Base-by-base conservation (phyloP, 2,888 invertebrate genomes). In the Operophtera brumata region DNA sequence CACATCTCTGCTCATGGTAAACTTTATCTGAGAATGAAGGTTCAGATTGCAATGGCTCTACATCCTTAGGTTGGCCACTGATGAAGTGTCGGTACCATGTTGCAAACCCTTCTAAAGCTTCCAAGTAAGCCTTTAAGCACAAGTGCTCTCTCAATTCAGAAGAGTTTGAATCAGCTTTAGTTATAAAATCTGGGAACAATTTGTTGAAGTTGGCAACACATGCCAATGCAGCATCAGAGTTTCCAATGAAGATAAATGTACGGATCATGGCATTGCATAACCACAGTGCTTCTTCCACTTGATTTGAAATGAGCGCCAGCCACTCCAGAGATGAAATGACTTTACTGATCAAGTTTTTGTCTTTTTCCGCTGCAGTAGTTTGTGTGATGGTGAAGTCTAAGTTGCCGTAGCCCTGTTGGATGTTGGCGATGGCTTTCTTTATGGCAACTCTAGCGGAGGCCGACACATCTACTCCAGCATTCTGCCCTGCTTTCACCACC, bases 251-350 rank as follows among this genome's bases (percentile, higher is more conserved):
- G 57, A 98, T 90, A 78, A 97, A 98, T 53, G 93, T 93, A 57
- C 97, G 93, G 71, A 97, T 94, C 77, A 98, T 92, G 11, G 96
- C 94, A 90, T 98, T 98, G n/a, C 96, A 94, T 75, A 98, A 94
- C 91, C 94, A 94, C 14, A 98, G 77, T 8, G 96, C 94, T 82
- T 97, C 97, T 35, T 93, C 92, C 37, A 94, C 84, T 80, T 97
- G 97, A 43, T 93, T 91, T 10, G 93, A 91, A 71, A 96, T 93
- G 69, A 96, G 94, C 20, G 94, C 92, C 7, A 98, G 83, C 97
- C 97, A 98, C 77, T 98, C 97, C 1, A 98, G 86, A 0, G 96
- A 89, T 53, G 80, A 76, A 64, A 91, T 84, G 1, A 85, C 87
- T 76, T 83, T 88, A 35, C 64, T 73, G 13, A 89, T 78, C 59